Evolutionary conservation across 2,797 vertebrate genomes (phyloP).

Genomic region (Hypotaenidia philippensis): DNA sequence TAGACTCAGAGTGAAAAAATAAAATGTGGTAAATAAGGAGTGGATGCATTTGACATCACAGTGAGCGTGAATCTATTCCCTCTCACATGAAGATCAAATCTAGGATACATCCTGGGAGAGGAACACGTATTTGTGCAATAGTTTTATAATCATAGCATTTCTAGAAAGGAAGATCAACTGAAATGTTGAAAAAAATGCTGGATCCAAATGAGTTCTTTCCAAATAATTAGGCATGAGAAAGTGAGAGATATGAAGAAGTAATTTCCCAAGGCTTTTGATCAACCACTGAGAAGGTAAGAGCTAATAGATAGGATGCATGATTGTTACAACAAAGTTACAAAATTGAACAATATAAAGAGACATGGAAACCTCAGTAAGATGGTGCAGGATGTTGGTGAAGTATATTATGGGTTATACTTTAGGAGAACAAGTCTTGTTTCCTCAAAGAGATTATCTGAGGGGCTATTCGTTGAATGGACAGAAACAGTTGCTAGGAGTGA

Average conservation of each 20-base stretch:
- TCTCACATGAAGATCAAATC: constrained; percentile 23
- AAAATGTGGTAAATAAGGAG: background rate
- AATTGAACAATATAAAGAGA: background rate
- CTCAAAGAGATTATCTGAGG: background rate
- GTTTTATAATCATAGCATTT: background rate
- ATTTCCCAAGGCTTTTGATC: background rate
- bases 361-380: rapidly evolving
- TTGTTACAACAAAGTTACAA: background rate
- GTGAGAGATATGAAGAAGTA: background rate
- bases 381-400: background rate
- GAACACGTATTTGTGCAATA: background rate
- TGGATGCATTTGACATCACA: background rate
- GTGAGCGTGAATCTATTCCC: background rate
- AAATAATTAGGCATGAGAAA: background rate
- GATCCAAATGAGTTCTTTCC: background rate
- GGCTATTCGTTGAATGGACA: rapidly evolving
- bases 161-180: constrained; percentile 5
- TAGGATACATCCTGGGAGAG: background rate
- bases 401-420: background rate
- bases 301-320: background rate
- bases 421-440: background rate
- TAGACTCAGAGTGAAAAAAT: background rate
- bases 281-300: background rate
- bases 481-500: background rate
- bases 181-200: background rate